Conservation (phyloP, 2,113 vertebrate genomes). For the Chiloscyllium plagiosum region DNA sequence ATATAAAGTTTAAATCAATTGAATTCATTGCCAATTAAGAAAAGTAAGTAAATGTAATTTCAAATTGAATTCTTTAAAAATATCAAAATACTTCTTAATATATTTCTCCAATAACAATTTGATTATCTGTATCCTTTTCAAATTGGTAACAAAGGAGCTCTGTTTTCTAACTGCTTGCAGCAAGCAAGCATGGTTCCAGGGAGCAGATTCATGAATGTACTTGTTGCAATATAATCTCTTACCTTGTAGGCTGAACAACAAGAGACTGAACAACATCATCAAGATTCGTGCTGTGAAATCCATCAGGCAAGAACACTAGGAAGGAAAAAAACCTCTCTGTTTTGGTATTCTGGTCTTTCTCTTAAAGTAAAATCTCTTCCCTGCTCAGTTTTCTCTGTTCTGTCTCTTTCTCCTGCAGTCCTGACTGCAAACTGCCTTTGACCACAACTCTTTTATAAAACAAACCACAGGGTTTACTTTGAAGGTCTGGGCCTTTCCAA, state of each 20-base stretch:
- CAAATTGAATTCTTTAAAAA: neutral
- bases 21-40: neutral
- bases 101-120: neutral
- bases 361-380: neutral
- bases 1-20: neutral
- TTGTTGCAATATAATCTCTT: slow-evolving; percentile 15
- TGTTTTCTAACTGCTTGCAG: slow-evolving; percentile 7
- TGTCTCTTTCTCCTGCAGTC: slow-evolving; percentile 19
- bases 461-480: slow-evolving; percentile 34
- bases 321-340: neutral
- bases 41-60: neutral
- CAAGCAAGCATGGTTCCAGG: slow-evolving; percentile 12
- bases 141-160: slow-evolving; percentile 34
- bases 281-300: neutral
- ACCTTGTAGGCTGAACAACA: slow-evolving; percentile 35
- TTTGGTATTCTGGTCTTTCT: neutral
- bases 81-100: neutral
- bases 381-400: neutral
- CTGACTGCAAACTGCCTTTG: slow-evolving; percentile 25
- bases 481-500: slow-evolving; percentile 38
- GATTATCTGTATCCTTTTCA: slow-evolving; percentile 33
- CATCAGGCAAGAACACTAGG: neutral
- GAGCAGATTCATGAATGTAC: neutral
- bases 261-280: neutral
- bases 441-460: slow-evolving; percentile 30